Percentiles rank a stretch among this genome's conserved stretches.
These are phyloP conservation scores for Herpailurus yagouaroundi DNA, from an alignment of 2,113 vertebrate species.

Conservation along the genomic window DNA sequence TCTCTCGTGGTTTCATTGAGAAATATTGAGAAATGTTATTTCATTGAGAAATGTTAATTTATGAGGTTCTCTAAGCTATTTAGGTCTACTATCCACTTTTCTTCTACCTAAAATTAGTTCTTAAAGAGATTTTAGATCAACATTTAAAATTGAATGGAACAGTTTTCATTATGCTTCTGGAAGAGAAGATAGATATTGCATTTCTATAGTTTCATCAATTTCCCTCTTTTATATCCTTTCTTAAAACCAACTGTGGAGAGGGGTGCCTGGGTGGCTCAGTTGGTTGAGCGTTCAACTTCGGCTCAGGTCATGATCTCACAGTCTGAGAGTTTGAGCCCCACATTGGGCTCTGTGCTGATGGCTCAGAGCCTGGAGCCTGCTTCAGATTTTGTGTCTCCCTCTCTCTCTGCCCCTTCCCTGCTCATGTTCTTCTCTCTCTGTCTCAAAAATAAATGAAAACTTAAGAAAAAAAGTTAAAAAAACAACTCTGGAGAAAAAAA, in stretches of 20 bases:
- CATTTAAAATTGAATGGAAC: not conserved
- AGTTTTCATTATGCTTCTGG: not conserved
- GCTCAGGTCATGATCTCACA: too few relatives aligned
- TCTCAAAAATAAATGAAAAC: too few relatives aligned
- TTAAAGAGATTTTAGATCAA: not conserved
- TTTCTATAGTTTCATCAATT: not conserved
- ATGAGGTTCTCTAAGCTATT: not conserved
- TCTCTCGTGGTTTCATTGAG: not conserved
- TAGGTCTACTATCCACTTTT: not conserved
- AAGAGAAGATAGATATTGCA: not conserved
- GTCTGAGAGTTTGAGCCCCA: too few relatives aligned
- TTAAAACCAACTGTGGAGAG: not conserved
- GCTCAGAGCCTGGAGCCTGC: too few relatives aligned
- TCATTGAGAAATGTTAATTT: not conserved
- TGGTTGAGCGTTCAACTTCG: too few relatives aligned
- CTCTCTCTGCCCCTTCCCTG: too few relatives aligned
- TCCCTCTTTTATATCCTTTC: not conserved
- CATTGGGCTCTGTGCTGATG: too few relatives aligned
- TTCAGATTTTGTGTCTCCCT: too few relatives aligned
- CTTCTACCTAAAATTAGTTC: not conserved
- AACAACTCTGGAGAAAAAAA: not conserved
- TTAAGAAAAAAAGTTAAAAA: not conserved
- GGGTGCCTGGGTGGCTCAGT: too few relatives aligned
- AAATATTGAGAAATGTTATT: not conserved
- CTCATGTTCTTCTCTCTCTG: too few relatives aligned